These are phyloP conservation scores for Periparus ater DNA, from an alignment of 2,797 vertebrate genomes.

Conservation along the genomic window DNA sequence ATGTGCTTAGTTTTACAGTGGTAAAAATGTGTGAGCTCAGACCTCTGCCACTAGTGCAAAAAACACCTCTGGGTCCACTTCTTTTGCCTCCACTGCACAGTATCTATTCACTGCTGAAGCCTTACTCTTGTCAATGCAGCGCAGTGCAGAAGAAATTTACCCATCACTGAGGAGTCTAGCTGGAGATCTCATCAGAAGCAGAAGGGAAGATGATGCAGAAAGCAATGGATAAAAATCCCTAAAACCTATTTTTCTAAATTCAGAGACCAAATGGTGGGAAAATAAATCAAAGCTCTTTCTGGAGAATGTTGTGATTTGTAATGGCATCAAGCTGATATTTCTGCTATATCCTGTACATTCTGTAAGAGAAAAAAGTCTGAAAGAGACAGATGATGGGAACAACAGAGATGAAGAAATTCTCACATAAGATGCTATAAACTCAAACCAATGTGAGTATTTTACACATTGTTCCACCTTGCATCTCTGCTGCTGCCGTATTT, in stretches of 20 bases:
- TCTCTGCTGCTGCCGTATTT: not conserved
- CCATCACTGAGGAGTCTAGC: not conserved
- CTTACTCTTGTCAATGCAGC: not conserved
- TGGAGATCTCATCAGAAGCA: not conserved
- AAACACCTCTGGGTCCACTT: not conserved
- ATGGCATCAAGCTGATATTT: not conserved
- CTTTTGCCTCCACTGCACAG: not conserved
- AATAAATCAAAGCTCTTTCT: not conserved
- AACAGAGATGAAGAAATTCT: not conserved
- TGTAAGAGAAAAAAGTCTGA: not conserved
- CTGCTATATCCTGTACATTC: not conserved
- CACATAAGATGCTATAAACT: not conserved
- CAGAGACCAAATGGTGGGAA: not conserved
- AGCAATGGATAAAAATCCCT: not conserved
- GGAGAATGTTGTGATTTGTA: not conserved
- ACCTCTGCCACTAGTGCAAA: not conserved
- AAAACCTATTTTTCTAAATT: not conserved
- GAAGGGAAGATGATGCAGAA: not conserved
- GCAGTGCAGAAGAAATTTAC: not conserved
- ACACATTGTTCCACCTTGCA: not conserved
- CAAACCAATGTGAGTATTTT: not conserved
- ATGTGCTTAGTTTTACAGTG: not conserved
- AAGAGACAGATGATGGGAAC: not conserved
- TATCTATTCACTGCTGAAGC: not conserved
- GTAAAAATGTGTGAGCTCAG: not conserved